Percentiles rank a stretch among this genome's conserved stretches.
Evolutionary conservation across 2,797 vertebrate genomes (phyloP).

Genomic region (Neosalanx taihuensis): DNA sequence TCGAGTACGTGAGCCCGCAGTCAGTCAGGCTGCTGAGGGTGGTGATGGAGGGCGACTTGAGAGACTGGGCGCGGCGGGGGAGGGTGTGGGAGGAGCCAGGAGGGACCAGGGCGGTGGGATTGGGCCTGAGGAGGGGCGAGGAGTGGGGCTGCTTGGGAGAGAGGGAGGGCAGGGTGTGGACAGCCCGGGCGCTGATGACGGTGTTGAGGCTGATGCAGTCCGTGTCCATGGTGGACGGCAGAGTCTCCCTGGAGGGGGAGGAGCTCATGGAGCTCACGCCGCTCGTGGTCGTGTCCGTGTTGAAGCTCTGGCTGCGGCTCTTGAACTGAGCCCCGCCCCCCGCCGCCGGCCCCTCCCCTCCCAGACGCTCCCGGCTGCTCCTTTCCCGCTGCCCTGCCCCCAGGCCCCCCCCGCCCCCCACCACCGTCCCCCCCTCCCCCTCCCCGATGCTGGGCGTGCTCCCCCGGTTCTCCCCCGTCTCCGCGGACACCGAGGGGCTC

Average conservation of each 20-base stretch:
- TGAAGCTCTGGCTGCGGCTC: conserved; percentile 85
- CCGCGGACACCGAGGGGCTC: conserved; percentile 73
- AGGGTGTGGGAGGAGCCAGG: conserved; percentile 83
- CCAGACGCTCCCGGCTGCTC: conserved; percentile 74
- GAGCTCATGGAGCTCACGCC: conserved; percentile 88
- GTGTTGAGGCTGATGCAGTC: conserved; percentile 82
- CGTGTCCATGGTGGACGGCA: conserved; percentile 70
- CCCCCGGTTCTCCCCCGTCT: conserved; percentile 72
- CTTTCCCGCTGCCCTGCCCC: conserved; percentile 75
- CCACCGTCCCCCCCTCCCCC: conserved; percentile 68
- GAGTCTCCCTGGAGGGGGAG: conserved; percentile 81
- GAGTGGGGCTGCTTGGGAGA: conserved; percentile 72
- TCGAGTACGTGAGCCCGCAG: conserved; percentile 82
- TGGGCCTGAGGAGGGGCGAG: conserved; percentile 81
- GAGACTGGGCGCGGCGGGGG: conserved; percentile 82
- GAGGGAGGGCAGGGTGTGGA: conserved; percentile 74
- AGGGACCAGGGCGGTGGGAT: conserved; percentile 76
- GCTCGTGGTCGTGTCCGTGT: conserved; percentile 86
- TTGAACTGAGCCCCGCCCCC: conserved; percentile 74
- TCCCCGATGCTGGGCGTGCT: conserved; percentile 78
- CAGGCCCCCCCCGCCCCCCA: conserved; percentile 57
- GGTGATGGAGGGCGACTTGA: conserved; percentile 80
- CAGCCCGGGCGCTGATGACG: conserved; percentile 79
- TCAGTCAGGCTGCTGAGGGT: conserved; percentile 81
- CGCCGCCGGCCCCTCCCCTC: conserved; percentile 68